Percentiles rank a stretch among this genome's conserved stretches.
phyloP scores from a whole-genome alignment of 2,113 vertebrate genomes.

The Ivindomyrus marchei region DNA sequence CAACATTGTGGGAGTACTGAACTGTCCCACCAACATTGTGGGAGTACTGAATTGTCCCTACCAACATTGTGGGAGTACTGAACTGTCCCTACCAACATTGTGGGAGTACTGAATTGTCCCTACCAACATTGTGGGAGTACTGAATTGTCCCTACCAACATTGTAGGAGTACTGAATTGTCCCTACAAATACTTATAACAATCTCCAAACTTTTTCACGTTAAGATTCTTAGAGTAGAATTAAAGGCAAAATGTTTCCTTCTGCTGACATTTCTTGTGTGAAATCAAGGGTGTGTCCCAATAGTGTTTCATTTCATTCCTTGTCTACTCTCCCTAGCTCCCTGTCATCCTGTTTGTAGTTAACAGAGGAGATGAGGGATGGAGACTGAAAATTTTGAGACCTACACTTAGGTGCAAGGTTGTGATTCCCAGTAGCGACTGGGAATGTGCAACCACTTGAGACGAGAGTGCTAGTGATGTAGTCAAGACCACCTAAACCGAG shows the following conservation, averaged over 20 bases:
- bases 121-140: neutral
- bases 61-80: neutral
- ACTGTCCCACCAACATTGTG: neutral
- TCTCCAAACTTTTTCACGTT: neutral
- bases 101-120: neutral
- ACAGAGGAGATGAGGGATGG: neutral
- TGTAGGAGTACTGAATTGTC: neutral
- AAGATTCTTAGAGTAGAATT: neutral
- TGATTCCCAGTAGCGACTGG: neutral
- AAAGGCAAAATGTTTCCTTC: neutral
- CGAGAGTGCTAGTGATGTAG: neutral
- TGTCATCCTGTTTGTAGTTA: neutral
- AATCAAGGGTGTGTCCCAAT: neutral
- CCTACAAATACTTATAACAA: neutral
- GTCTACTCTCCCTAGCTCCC: neutral
- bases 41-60: neutral
- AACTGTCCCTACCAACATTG: neutral
- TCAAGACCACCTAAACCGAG: too few relatives aligned
- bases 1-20: neutral
- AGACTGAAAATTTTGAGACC: neutral
- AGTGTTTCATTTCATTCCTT: neutral
- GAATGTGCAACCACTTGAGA: neutral
- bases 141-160: neutral
- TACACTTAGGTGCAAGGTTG: neutral
- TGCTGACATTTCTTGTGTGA: neutral